Conservation (phyloP, 2,888 invertebrate species). For the Geophilus truncorum region DNA sequence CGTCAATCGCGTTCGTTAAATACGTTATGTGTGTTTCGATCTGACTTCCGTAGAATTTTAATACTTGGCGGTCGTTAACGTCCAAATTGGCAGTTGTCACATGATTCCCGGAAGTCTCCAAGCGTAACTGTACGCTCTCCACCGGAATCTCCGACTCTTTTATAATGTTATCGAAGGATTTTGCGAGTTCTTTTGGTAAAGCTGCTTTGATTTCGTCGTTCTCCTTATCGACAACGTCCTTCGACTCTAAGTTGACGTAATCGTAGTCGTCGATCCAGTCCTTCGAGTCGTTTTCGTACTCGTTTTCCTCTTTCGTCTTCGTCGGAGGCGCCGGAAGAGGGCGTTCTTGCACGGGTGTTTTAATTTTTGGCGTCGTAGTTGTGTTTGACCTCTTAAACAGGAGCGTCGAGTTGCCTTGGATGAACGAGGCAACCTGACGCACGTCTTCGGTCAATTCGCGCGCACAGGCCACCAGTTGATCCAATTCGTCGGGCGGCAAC, state of each 20-base stretch:
- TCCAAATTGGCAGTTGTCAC: slow-evolving; percentile 45
- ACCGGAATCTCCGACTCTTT: slow-evolving; percentile 58
- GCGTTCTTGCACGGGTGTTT: slow-evolving; percentile 61
- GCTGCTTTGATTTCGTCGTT: slow-evolving; percentile 68
- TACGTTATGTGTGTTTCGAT: slow-evolving; percentile 77
- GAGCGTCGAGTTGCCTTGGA: slow-evolving; percentile 60
- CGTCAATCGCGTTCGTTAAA: slow-evolving; percentile 82
- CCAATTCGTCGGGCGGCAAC: slow-evolving; percentile 72
- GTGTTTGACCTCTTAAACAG: slow-evolving; percentile 41
- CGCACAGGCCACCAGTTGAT: slow-evolving; percentile 80
- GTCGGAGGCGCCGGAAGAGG: slow-evolving; percentile 45
- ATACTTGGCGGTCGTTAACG: slow-evolving; percentile 73
- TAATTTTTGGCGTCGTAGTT: neutral
- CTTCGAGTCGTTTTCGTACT: slow-evolving; percentile 43
- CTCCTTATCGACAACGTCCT: slow-evolving; percentile 64
- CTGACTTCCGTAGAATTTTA: slow-evolving; percentile 82
- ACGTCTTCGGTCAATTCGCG: slow-evolving; percentile 84
- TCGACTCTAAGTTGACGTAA: slow-evolving; percentile 76
- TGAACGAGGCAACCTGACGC: slow-evolving; percentile 80
- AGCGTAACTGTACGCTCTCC: slow-evolving; percentile 43
- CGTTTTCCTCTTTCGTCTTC: slow-evolving; percentile 42
- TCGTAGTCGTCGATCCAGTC: slow-evolving; percentile 82
- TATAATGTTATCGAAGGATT: slow-evolving; percentile 69
- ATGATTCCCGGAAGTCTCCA: slow-evolving; percentile 49
- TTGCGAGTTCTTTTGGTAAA: slow-evolving; percentile 64